Evolutionary conservation across 2,888 invertebrate species (phyloP), one percentile per base, ranked within the genome.

Genomic region (Tetropium fuscum): DNA sequence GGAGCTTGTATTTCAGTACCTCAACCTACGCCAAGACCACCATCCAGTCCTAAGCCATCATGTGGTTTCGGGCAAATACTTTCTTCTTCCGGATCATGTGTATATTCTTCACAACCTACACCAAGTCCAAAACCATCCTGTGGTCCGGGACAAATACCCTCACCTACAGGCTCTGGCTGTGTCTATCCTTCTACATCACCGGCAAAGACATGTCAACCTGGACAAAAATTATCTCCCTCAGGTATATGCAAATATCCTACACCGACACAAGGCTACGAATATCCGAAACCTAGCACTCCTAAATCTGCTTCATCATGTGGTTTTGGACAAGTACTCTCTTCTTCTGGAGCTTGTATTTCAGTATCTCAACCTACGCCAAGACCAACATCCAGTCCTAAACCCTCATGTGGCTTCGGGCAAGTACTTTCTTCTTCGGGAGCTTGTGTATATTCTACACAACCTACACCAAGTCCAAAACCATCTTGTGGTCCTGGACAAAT

Each of bases 311-410:
- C 53, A 62, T 63, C 80, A 0, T 82, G 73, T 76, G 74, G 83
- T 1, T 83, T 84, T 7, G 84, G 83, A 0, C 60, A 70, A 4
- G 81, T 80, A 15, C 13, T 45, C 8, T 27, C 41, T 11, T 3
- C 41, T 3, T 20, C 41, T 11, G 41, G 41, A 1, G 13, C 36
- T 27, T 34, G 34, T 8, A 2, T 34, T 34, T 13, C 11, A 6
- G 11, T 15, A 7, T 34, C 34, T 1, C 34, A 34, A 34, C 34
- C 30, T 11, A 3, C 30, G 1, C 11, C 10, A 30, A 30, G 8
- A 13, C 34, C 34, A 13, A 5, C 6, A 11, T 13, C 16, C 38
- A 38, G 38, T 38, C 15, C 2, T 16, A 38, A 7, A n/a, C 38
- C 38, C 15, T 41, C 41, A 10, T 58, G 58, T 44, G 43, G 43